Evolutionary conservation across 2,797 vertebrate species (phyloP).

Genomic region (Poeciliopsis turneri): DNA sequence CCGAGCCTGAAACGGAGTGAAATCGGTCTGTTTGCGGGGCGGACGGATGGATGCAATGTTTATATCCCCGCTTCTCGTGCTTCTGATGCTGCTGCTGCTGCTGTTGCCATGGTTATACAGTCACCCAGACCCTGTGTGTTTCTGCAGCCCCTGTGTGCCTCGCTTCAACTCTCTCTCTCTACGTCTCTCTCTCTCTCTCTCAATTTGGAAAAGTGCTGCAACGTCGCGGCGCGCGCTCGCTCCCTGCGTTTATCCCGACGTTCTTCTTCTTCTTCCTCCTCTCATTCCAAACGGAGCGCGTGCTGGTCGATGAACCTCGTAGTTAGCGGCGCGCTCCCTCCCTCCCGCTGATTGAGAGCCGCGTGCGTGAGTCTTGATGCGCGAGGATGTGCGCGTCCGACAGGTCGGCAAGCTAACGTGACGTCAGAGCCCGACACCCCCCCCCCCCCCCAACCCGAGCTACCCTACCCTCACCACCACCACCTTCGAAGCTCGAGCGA

Average conservation of each 20-base stretch:
- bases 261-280: not conserved
- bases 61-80: constrained; percentile 67
- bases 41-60: constrained; percentile 65
- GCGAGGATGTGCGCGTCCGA: constrained; percentile 36
- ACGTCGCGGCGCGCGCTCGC: constrained; percentile 55
- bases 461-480: not conserved
- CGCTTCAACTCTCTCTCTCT: constrained; percentile 17
- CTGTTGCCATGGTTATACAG: constrained; percentile 87
- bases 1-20: constrained; percentile 12
- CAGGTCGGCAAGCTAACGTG: constrained; percentile 60
- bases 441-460: not conserved
- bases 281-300: not conserved
- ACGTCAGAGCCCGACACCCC: constrained; percentile 59
- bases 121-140: constrained; percentile 77
- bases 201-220: constrained; percentile 61
- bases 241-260: constrained; percentile 13
- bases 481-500: constrained; percentile 47
- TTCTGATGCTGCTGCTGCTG: constrained; percentile 64
- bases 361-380: not conserved
- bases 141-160: constrained; percentile 61
- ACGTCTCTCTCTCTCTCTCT: constrained; percentile 38
- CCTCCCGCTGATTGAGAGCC: not conserved
- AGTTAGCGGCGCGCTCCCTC: no score
- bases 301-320: not conserved
- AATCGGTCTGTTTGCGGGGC: constrained; percentile 45